A percentile compares a stretch with the other conserved stretches of the same genome.
These are phyloP conservation scores for Ochotona princeps DNA, from an alignment of 2,113 vertebrate genomes.

Conservation along the genomic window DNA sequence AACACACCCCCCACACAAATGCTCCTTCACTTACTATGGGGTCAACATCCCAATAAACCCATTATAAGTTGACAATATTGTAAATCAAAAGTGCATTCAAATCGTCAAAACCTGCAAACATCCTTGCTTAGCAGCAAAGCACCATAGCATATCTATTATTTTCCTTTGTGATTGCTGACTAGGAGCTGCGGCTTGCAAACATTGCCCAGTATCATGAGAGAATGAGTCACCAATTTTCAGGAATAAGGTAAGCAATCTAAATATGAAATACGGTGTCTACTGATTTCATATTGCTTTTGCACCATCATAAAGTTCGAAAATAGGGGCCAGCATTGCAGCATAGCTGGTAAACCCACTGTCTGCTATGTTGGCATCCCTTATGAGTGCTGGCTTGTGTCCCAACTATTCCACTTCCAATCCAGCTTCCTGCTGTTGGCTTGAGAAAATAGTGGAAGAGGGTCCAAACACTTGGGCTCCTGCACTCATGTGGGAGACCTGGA, in stretches of 20 bases:
- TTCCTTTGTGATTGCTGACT: not conserved
- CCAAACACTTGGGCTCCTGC: too few relatives aligned
- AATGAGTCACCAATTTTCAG: too few relatives aligned
- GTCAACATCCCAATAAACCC: not conserved
- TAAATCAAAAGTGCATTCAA: not conserved
- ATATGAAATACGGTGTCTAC: not conserved
- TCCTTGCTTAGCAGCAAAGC: not conserved
- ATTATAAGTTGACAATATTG: not conserved
- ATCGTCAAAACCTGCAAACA: not conserved
- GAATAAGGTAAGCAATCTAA: not conserved
- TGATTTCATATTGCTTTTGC: not conserved
- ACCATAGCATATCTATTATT: not conserved
- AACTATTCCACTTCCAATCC: too few relatives aligned
- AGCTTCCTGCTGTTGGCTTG: too few relatives aligned
- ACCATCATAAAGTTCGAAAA: not conserved
- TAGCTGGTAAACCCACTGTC: too few relatives aligned
- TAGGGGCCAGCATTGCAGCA: too few relatives aligned
- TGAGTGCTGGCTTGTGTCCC: too few relatives aligned
- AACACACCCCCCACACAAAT: not conserved
- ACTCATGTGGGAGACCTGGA: too few relatives aligned
- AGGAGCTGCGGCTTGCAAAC: not conserved
- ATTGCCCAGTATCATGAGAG: not conserved
- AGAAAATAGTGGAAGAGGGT: too few relatives aligned
- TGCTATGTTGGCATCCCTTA: too few relatives aligned
- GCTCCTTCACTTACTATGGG: not conserved